These are phyloP conservation scores for Bubo bubo DNA, from an alignment of 2,113 vertebrate genomes.

Conservation along the genomic window DNA sequence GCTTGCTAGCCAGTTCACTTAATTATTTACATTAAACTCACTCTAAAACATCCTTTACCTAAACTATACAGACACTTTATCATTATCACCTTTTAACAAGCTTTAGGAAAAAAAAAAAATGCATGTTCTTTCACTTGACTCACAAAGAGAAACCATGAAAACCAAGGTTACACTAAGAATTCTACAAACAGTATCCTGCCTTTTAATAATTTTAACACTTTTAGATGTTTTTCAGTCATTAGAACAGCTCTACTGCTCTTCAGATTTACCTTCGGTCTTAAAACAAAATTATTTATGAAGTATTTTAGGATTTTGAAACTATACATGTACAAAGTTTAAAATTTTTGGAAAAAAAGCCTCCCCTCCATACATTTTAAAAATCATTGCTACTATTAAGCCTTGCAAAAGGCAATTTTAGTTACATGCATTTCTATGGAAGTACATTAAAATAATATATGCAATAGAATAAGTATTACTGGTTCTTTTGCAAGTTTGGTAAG, in stretches of 20 bases:
- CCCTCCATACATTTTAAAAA: not conserved
- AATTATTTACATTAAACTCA: not conserved
- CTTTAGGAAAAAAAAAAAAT: not conserved
- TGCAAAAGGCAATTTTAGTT: not conserved
- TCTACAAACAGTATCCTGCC: not conserved
- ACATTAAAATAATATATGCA: not conserved
- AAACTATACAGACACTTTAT: not conserved
- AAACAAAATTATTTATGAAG: not conserved
- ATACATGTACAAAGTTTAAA: not conserved
- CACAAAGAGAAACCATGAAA: not conserved
- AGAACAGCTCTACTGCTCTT: not conserved
- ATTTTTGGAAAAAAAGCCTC: not conserved
- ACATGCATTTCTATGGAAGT: rapidly evolving
- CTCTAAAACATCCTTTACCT: not conserved
- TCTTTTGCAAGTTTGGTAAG: not conserved
- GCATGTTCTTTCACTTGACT: not conserved
- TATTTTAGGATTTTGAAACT: not conserved
- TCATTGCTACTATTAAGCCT: not conserved
- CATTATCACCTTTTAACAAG: not conserved
- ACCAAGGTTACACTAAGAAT: not conserved
- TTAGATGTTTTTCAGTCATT: not conserved
- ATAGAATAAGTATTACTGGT: not conserved
- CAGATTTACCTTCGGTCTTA: not conserved
- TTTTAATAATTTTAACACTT: not conserved
- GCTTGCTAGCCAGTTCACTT: not conserved